These are phyloP conservation scores for Ariolimax columbianus DNA, from an alignment of 2,888 invertebrate genomes.

Conservation along the genomic window DNA sequence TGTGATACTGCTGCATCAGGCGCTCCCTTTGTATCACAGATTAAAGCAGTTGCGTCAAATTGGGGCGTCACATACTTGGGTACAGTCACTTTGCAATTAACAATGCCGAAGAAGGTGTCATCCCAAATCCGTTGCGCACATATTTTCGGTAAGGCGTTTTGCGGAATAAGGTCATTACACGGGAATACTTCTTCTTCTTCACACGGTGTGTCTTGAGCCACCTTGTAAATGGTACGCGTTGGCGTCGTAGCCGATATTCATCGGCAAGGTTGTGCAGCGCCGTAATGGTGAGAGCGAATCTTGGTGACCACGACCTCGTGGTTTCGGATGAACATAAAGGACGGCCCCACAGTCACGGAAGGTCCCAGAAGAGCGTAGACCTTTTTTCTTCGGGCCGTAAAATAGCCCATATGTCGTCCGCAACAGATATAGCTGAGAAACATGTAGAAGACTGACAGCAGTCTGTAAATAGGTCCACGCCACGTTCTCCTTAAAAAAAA, in stretches of 20 bases:
- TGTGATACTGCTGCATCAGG: too few relatives aligned
- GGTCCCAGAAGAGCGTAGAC: background rate
- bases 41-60: too few relatives aligned
- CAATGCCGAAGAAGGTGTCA: background rate
- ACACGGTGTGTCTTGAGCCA: background rate
- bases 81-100: background rate
- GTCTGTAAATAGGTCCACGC: background rate
- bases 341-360: background rate
- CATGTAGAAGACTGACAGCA: background rate
- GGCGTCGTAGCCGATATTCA: background rate
- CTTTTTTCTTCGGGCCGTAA: background rate
- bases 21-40: too few relatives aligned
- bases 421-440: background rate
- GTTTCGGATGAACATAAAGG: background rate
- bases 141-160: background rate
- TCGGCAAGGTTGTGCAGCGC: background rate
- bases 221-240: background rate
- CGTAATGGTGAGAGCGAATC: background rate
- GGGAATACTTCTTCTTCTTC: background rate
- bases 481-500: too few relatives aligned
- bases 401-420: background rate
- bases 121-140: background rate
- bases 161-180: background rate
- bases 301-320: background rate
- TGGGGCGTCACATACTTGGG: too few relatives aligned